A percentile compares a stretch with the other conserved stretches of the same genome.
phyloP scores from a whole-genome alignment of 2,888 invertebrate species.

The Disparrhopalites patrizii region DNA sequence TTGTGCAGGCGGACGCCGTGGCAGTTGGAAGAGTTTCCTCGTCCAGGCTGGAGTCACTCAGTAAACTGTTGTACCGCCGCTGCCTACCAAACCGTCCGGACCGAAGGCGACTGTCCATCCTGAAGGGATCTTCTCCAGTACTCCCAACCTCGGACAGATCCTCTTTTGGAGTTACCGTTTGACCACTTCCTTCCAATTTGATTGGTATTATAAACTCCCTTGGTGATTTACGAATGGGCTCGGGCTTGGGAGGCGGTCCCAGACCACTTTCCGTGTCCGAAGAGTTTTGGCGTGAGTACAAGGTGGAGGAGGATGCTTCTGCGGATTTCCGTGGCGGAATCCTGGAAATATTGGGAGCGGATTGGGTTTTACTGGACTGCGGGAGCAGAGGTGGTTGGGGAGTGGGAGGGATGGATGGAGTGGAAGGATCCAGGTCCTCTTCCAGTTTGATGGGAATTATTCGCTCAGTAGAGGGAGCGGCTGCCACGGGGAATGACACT shows the following conservation, averaged over 20 bases:
- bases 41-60: constrained; percentile 41
- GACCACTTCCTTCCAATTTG: constrained; percentile 79
- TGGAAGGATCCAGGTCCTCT: constrained; percentile 45
- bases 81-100: constrained; percentile 55
- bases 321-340: constrained; percentile 47
- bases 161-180: constrained; percentile 67
- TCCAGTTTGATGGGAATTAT: constrained; percentile 64
- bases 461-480: constrained; percentile 58
- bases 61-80: constrained; percentile 54
- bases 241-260: constrained; percentile 50
- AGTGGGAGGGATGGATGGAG: neutral
- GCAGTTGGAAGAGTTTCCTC: constrained; percentile 28
- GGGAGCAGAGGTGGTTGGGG: neutral
- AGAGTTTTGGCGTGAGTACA: constrained; percentile 63
- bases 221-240: constrained; percentile 81
- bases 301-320: constrained; percentile 51
- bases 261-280: constrained; percentile 63
- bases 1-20: constrained; percentile 24
- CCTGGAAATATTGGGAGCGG: constrained; percentile 26
- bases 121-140: constrained; percentile 50
- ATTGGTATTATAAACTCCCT: constrained; percentile 91
- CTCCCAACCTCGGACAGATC: constrained; percentile 30
- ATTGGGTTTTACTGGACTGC: constrained; percentile 12
- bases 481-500: constrained; percentile 58
- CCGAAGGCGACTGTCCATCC: constrained; percentile 56